Conservation (phyloP, 2,797 vertebrate genomes). For the Pseudocheirus occidentalis region DNA sequence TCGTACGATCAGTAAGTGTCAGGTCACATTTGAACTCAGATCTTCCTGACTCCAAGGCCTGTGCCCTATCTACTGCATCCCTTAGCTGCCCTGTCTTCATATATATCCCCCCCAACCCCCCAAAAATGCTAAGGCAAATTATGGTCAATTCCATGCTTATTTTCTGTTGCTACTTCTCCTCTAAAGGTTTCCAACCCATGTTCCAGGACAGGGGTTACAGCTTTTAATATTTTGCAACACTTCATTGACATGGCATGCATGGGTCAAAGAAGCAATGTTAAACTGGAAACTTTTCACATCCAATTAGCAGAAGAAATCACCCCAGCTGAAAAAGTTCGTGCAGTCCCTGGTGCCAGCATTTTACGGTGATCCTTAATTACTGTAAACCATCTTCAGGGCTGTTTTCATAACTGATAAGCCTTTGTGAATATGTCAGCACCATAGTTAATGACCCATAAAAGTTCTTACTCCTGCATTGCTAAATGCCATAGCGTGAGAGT, state of each 20-base stretch:
- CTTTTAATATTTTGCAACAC: conserved; percentile 49
- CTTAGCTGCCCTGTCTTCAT: neutral
- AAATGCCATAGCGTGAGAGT: conserved; percentile 14
- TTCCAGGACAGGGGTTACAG: conserved; percentile 26
- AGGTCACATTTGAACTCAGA: neutral
- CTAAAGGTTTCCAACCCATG: conserved; percentile 43
- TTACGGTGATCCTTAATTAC: conserved; percentile 31
- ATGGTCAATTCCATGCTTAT: neutral
- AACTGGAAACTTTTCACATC: conserved; percentile 55
- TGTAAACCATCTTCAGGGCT: conserved; percentile 29
- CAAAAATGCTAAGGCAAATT: conserved; percentile 8
- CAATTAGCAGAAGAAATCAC: conserved; percentile 52
- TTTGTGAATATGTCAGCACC: conserved; percentile 34
- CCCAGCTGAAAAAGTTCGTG: conserved; percentile 45
- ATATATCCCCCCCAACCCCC: neutral
- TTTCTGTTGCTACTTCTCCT: conserved; percentile 44
- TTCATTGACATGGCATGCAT: neutral
- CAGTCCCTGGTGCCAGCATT: neutral
- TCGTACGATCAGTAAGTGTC: neutral
- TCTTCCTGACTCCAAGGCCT: neutral
- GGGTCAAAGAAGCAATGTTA: conserved; percentile 64
- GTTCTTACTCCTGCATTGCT: neutral
- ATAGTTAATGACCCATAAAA: conserved; percentile 38
- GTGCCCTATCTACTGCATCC: neutral
- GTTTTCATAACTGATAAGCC: conserved; percentile 36